These are phyloP conservation scores for Hypselothyrea guttata DNA, from an alignment of 2,888 invertebrate species.

Conservation along the genomic window DNA sequence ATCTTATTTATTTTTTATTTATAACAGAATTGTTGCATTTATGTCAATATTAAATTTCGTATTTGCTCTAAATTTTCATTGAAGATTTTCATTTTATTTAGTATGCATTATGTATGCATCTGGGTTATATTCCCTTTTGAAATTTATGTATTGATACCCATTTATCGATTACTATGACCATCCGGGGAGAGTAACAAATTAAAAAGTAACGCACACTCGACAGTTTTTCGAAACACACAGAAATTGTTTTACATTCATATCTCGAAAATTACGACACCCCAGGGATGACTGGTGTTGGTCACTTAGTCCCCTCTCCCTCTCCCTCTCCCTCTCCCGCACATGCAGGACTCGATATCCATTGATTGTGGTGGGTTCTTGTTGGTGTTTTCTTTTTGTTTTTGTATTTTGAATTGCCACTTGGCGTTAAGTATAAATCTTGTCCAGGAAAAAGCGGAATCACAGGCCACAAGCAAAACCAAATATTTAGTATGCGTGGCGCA, in stretches of 20 bases:
- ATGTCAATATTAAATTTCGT: too few relatives aligned
- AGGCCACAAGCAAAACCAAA: constrained; percentile 20
- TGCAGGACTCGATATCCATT: not conserved
- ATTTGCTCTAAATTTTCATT: too few relatives aligned
- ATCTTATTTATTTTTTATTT: too few relatives aligned
- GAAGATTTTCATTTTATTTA: too few relatives aligned
- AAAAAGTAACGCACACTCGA: constrained; percentile 58
- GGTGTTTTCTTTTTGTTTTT: too few relatives aligned
- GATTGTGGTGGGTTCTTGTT: not conserved
- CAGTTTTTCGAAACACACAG: constrained; percentile 46
- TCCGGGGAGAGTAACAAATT: constrained; percentile 59
- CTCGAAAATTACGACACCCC: constrained; percentile 81
- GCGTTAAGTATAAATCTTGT: constrained; percentile 62
- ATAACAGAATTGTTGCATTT: too few relatives aligned
- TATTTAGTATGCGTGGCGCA: constrained; percentile 64
- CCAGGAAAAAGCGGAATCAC: constrained; percentile 30
- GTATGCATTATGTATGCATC: too few relatives aligned
- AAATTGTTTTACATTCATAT: constrained; percentile 82
- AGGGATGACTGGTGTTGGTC: constrained; percentile 75
- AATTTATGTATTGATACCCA: constrained; percentile 8
- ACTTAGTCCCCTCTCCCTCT: constrained; percentile 34
- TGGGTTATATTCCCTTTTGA: constrained; percentile 1
- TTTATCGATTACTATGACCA: constrained; percentile 34
- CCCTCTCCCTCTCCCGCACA: not conserved
- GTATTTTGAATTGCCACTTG: constrained; percentile 35